Percentiles rank a stretch among this genome's conserved stretches.
These are phyloP conservation scores for Sminthurinus aureus DNA, from an alignment of 2,888 invertebrate genomes.

Conservation along the genomic window DNA sequence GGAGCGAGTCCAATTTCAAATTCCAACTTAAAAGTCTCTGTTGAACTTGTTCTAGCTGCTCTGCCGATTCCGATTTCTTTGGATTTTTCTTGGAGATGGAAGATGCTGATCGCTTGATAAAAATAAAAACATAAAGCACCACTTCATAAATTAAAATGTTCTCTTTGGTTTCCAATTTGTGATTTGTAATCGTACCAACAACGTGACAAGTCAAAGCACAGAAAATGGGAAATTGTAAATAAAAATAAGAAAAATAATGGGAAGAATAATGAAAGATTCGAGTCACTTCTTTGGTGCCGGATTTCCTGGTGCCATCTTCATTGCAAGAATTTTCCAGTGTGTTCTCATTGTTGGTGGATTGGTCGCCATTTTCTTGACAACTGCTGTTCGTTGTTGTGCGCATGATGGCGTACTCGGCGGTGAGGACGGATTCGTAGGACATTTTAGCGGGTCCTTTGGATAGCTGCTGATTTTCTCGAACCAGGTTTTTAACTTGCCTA, in stretches of 20 bases:
- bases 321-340: neutral
- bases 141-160: no score
- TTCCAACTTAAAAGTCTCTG: neutral
- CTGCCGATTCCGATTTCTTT: constrained; percentile 11
- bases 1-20: constrained; percentile 18
- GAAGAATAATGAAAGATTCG: neutral
- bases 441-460: constrained; percentile 10
- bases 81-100: neutral
- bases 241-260: no score
- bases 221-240: no score
- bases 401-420: neutral
- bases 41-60: constrained; percentile 17
- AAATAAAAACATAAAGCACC: neutral
- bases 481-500: constrained; percentile 36
- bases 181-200: no score
- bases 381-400: no score
- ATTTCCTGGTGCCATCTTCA: neutral
- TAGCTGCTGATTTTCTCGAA: constrained; percentile 43
- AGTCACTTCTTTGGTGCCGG: neutral
- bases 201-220: no score
- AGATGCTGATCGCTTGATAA: constrained; percentile 16
- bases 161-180: no score
- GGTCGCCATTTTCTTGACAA: neutral
- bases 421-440: neutral
- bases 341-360: neutral